Percentiles rank a stretch among this genome's conserved stretches.
These are phyloP conservation scores for Drosophila ambigua DNA, from an alignment of 1,140 invertebrate species.

Conservation along the genomic window DNA sequence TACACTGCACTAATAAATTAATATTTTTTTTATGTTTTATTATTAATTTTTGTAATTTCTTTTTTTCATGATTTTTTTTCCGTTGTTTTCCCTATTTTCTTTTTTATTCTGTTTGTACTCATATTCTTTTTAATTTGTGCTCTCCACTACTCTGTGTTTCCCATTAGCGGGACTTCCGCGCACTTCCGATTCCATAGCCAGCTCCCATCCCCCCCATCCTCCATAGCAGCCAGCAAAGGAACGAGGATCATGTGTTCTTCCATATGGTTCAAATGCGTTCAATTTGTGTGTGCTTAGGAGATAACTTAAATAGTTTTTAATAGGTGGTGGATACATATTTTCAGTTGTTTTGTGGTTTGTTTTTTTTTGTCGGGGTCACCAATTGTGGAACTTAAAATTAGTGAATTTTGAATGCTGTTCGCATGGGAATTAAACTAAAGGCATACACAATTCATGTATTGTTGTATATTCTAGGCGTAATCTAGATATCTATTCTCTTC, in stretches of 20 bases:
- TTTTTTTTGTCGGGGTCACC: slow-evolving; percentile 29
- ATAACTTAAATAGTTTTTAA: slow-evolving; percentile 52
- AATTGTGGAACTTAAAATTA: slow-evolving; percentile 71
- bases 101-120: too few relatives aligned
- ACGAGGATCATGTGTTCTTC: slow-evolving; percentile 21
- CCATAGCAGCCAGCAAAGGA: slow-evolving; percentile 2
- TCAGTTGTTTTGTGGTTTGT: background rate
- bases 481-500: slow-evolving; percentile 27
- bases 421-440: slow-evolving; percentile 37
- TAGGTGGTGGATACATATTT: slow-evolving; percentile 32
- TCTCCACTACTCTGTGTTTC: background rate
- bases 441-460: too few relatives aligned
- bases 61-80: too few relatives aligned
- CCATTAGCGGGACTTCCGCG: too few relatives aligned
- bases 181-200: background rate
- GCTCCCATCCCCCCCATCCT: slow-evolving; percentile 11
- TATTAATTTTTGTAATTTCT: too few relatives aligned
- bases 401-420: slow-evolving; percentile 53
- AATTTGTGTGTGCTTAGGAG: slow-evolving; percentile 55
- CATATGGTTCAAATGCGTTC: slow-evolving; percentile 9
- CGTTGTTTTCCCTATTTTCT: too few relatives aligned
- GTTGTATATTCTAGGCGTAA: slow-evolving; percentile 32
- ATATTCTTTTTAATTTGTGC: too few relatives aligned
- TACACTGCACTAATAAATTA: too few relatives aligned
- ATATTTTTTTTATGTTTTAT: too few relatives aligned